phyloP scores from a whole-genome alignment of 2,888 invertebrate genomes.

The Liodrosophila aerea region DNA sequence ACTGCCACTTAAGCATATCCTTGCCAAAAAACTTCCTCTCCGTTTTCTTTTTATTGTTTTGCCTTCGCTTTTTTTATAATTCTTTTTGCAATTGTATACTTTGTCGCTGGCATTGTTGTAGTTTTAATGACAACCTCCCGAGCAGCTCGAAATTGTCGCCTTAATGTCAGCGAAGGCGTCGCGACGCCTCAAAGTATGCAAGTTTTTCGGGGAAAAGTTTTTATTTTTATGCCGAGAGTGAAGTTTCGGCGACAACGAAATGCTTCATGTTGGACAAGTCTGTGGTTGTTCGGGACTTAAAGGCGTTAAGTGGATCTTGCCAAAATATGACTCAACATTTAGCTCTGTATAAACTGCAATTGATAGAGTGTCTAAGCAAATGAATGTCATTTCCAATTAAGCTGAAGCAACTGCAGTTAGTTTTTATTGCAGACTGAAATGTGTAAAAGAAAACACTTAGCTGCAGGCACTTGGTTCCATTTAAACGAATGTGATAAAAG shows the following conservation, averaged over 20 bases:
- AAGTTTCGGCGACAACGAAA: slow-evolving; percentile 34
- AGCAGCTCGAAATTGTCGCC: slow-evolving; percentile 63
- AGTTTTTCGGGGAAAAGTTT: slow-evolving; percentile 45
- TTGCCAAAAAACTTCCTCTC: slow-evolving; percentile 59
- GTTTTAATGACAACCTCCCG: slow-evolving; percentile 66
- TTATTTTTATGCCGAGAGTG: slow-evolving; percentile 28
- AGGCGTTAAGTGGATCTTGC: too few species aligned
- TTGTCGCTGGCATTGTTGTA: slow-evolving; percentile 52
- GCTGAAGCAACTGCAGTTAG: not conserved
- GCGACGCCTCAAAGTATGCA: slow-evolving; percentile 44
- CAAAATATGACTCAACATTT: too few species aligned
- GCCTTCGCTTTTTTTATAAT: slow-evolving; percentile 34
- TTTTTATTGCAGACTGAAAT: too few species aligned
- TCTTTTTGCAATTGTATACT: slow-evolving; percentile 31
- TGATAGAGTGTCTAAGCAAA: too few species aligned
- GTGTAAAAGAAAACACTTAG: not conserved
- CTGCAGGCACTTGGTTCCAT: slow-evolving; percentile 44
- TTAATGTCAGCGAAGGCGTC: slow-evolving; percentile 60
- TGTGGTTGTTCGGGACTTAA: slow-evolving; percentile 9
- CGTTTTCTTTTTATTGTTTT: slow-evolving; percentile 57
- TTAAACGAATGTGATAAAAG: slow-evolving; percentile 45
- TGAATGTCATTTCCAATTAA: not conserved
- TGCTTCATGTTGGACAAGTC: slow-evolving; percentile 28
- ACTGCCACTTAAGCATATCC: slow-evolving; percentile 73
- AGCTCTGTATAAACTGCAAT: too few species aligned